Conservation (phyloP, 1,140 invertebrate species). For the Medauroidea extradentata region DNA sequence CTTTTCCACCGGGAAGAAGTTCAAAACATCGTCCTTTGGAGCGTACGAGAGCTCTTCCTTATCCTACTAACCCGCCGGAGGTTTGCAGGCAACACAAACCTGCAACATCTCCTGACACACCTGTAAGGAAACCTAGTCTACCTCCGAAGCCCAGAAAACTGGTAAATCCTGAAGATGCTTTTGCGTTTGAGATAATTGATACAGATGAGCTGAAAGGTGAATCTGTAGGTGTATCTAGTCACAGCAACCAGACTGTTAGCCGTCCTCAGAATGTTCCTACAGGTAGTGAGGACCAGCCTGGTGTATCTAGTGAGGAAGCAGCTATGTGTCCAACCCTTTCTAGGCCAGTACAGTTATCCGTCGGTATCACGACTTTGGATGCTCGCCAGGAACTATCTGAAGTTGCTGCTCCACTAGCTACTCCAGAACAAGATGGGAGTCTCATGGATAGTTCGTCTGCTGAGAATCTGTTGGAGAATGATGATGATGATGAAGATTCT, state of each 20-base stretch:
- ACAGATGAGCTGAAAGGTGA: conserved; percentile 57
- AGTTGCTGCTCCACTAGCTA: conserved; percentile 46
- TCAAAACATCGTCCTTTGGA: conserved; percentile 39
- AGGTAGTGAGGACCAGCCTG: no score
- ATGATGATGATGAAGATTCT: conserved; percentile 7
- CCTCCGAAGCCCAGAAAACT: conserved; percentile 31
- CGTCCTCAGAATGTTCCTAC: background rate
- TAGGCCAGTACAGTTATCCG: background rate
- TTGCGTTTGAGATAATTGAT: conserved; percentile 73
- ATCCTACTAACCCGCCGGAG: conserved; percentile 3
- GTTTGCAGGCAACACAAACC: conserved; percentile 31
- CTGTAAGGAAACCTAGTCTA: conserved; percentile 20
- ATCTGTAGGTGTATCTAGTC: conserved; percentile 53
- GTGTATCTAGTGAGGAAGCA: background rate
- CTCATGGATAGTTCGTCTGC: conserved; percentile 47
- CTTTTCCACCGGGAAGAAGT: conserved; percentile 22
- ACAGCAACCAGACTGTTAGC: background rate
- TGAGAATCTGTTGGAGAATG: conserved; percentile 29
- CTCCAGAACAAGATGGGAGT: conserved; percentile 55
- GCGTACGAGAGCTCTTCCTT: conserved; percentile 38
- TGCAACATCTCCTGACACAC: background rate
- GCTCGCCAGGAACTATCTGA: background rate
- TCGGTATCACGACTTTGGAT: background rate
- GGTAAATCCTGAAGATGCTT: conserved; percentile 59
- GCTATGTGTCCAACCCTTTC: background rate